Conservation (phyloP, 2,888 invertebrate genomes). For the Malacosoma neustria region DNA sequence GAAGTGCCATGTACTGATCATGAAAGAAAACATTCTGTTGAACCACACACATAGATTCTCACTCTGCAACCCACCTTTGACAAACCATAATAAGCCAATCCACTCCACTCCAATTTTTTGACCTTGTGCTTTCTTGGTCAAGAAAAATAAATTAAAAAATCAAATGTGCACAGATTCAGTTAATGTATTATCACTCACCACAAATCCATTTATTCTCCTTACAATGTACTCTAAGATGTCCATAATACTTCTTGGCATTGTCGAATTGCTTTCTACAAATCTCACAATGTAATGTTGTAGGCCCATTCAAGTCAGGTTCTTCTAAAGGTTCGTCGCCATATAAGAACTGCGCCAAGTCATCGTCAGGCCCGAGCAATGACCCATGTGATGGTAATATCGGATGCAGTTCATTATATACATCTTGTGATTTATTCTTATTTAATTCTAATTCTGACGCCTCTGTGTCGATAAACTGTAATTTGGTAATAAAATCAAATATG, state of each 20-base stretch:
- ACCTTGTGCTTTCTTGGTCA: too few species aligned
- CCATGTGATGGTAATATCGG: constrained; percentile 34
- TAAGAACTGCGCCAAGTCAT: constrained; percentile 56
- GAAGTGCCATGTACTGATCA: too few species aligned
- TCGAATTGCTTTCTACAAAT: constrained; percentile 62
- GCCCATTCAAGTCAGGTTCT: constrained; percentile 60
- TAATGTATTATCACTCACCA: constrained; percentile 49
- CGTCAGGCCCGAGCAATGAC: constrained; percentile 41
- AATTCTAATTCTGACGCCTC: constrained; percentile 38
- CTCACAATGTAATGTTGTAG: constrained; percentile 58
- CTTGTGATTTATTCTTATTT: constrained; percentile 28
- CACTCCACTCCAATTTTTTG: too few species aligned
- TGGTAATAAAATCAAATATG: constrained; percentile 2
- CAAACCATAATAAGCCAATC: too few species aligned
- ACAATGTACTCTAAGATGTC: constrained; percentile 60
- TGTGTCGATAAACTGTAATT: constrained; percentile 48
- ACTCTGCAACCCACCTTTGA: too few species aligned
- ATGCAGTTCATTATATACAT: constrained; percentile 40
- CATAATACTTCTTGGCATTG: constrained; percentile 64
- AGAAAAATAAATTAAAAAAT: not conserved
- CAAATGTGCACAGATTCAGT: too few species aligned
- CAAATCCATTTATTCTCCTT: constrained; percentile 62
- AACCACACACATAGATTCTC: too few species aligned
- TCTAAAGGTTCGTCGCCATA: constrained; percentile 55
- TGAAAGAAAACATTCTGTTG: too few species aligned